Evolutionary conservation across 2,113 vertebrate genomes (phyloP).

Genomic region (Plectropomus leopardus): DNA sequence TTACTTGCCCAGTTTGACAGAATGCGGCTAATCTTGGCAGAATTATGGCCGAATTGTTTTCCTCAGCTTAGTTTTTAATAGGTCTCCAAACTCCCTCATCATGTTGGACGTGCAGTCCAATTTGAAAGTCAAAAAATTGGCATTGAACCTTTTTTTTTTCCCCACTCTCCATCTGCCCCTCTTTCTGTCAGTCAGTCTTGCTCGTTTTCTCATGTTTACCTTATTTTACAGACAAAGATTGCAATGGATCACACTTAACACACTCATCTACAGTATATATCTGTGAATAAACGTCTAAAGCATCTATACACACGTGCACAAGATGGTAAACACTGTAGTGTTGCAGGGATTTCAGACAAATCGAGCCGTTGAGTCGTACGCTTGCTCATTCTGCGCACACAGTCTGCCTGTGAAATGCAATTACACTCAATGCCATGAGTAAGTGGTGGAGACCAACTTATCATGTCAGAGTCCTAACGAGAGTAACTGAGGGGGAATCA

Average conservation of each 20-base stretch:
- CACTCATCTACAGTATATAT: neutral
- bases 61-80: conserved; percentile 56
- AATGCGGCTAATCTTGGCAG: conserved; percentile 49
- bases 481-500: conserved; percentile 71
- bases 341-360: conserved; percentile 62
- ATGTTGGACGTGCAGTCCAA: conserved; percentile 36
- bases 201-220: conserved; percentile 20
- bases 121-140: conserved; percentile 69
- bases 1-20: conserved; percentile 40
- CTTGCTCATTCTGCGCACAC: conserved; percentile 52
- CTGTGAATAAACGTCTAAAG: neutral
- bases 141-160: neutral
- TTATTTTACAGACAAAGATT: neutral
- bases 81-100: conserved; percentile 54
- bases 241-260: neutral
- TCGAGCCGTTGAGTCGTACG: conserved; percentile 33
- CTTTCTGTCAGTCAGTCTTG: conserved; percentile 24
- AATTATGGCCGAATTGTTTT: conserved; percentile 19
- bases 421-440: conserved; percentile 72
- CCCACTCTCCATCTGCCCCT: conserved; percentile 64
- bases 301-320: neutral
- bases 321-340: conserved; percentile 16
- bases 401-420: conserved; percentile 71
- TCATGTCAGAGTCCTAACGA: conserved; percentile 79
- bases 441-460: conserved; percentile 73